Conservation (phyloP, 2,888 invertebrate genomes). For the Drosophila paramelanica region DNA sequence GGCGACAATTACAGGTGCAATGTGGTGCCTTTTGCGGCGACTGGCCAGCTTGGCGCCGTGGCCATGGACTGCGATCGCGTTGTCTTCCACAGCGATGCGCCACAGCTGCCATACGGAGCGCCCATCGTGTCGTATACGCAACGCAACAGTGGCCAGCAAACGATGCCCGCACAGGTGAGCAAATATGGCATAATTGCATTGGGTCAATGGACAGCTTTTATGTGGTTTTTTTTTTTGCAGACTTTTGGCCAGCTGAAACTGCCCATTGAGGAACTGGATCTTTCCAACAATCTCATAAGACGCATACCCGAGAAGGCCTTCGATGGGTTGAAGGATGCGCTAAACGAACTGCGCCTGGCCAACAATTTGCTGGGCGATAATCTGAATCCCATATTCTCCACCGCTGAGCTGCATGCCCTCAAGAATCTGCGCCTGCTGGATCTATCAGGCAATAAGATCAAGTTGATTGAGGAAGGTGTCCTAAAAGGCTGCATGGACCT, state of each 20-base stretch:
- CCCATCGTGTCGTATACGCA: conserved; percentile 93
- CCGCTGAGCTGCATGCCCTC: conserved; percentile 92
- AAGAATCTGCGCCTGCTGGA: conserved; percentile 90
- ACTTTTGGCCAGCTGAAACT: conserved; percentile 90
- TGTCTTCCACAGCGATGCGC: conserved; percentile 92
- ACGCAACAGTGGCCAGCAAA: conserved; percentile 92
- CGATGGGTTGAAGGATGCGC: conserved; percentile 88
- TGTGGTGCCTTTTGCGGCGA: conserved; percentile 85
- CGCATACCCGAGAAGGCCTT: conserved; percentile 92
- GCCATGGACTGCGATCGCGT: conserved; percentile 93
- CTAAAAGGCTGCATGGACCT: conserved; percentile 92
- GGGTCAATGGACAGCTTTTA: conserved; percentile 1
- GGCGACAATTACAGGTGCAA: conserved; percentile 85
- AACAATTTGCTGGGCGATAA: conserved; percentile 95
- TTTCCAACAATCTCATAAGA: conserved; percentile 92
- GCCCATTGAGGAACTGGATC: conserved; percentile 91
- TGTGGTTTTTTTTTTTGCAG: conserved; percentile 53
- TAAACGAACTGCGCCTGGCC: conserved; percentile 90
- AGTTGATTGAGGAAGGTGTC: conserved; percentile 93
- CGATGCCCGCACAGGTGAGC: conserved; percentile 90
- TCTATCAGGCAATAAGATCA: conserved; percentile 92
- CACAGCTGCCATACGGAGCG: conserved; percentile 91
- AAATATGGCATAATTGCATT: neutral
- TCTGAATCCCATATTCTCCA: conserved; percentile 95
- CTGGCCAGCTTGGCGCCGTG: conserved; percentile 86